Evolutionary conservation across 2,113 vertebrate genomes (phyloP), one percentile per base, ranked within the genome.

Genomic region (Agelaius phoeniceus): DNA sequence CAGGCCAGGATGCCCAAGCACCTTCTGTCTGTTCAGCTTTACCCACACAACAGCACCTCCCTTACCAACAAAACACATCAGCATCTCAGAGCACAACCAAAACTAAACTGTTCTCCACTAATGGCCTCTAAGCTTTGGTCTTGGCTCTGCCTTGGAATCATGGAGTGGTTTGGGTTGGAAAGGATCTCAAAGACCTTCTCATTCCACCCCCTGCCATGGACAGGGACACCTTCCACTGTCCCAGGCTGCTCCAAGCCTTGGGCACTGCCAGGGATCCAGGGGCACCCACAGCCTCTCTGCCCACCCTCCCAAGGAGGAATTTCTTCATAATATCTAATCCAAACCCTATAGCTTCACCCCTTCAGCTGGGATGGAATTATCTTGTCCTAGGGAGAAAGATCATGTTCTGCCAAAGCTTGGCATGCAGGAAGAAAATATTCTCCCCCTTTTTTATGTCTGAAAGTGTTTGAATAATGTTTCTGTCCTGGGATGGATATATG

Each of bases 101-200:
- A 74, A 62, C 3, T 3, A 22, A 59, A n/a, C 11, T 0, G 0
- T 30, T 43, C 7, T 72, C 33, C 37, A 28, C 22, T 84, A 63
- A 28, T 11, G 2, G 61, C 7, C 22, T 20, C 28, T 9, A 5
- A 77, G 15, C 11, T 61, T 55, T 65, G n/a, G 9, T 41, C 22
- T 33, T 61, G 31, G 7, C 13, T 72, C 2, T 63, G 68, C 35
- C 11, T 59, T 58, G 39, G 52, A 74, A 74, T 44, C 33, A 9
- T 14, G 30, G 15, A 44, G 15, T 28, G 33, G 4, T 12, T 66
- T 66, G 52, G 3, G 9, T 3, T 52, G 23, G 52, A 52, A 66
- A 13, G 26, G 7, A 59, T 7, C 18, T 43, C 7, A 58, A 66
- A 66, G 7, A 0, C 10, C 51, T 27, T 3, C 59, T 61, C 24